phyloP scores from a whole-genome alignment of 2,888 invertebrate genomes.

The Polyploca ridens region DNA sequence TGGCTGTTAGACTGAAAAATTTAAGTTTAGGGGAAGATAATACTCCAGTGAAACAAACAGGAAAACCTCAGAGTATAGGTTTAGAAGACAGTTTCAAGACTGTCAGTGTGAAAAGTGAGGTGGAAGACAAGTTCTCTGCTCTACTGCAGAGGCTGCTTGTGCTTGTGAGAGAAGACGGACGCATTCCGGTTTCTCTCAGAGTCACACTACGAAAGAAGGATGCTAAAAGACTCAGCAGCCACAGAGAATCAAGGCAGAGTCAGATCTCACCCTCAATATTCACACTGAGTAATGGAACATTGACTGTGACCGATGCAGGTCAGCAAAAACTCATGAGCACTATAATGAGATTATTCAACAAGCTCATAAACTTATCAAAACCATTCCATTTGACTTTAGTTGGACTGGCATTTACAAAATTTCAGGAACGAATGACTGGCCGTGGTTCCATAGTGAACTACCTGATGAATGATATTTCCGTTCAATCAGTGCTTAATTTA shows the following conservation, averaged over 20 bases:
- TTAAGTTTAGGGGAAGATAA: conserved; percentile 91
- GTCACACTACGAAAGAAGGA: conserved; percentile 90
- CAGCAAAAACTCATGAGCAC: conserved; percentile 87
- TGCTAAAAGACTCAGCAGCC: conserved; percentile 86
- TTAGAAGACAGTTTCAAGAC: conserved; percentile 91
- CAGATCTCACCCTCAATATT: conserved; percentile 89
- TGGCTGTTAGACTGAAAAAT: conserved; percentile 88
- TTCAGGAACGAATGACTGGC: conserved; percentile 88
- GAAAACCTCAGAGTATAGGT: conserved; percentile 91
- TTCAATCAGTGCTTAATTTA: conserved; percentile 89
- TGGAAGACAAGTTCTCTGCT: conserved; percentile 88
- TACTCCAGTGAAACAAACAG: conserved; percentile 88
- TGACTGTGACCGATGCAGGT: conserved; percentile 80
- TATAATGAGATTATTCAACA: conserved; percentile 90
- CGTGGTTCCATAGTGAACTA: conserved; percentile 90
- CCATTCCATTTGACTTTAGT: conserved; percentile 92
- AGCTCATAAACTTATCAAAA: conserved; percentile 88
- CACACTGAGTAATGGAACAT: conserved; percentile 74
- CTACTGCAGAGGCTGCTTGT: conserved; percentile 88
- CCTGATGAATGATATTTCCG: conserved; percentile 90
- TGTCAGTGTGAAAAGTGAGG: conserved; percentile 89
- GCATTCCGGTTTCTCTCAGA: conserved; percentile 90
- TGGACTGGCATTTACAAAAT: conserved; percentile 93
- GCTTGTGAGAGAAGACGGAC: conserved; percentile 90
- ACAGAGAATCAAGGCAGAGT: conserved; percentile 90